A percentile compares a stretch with the other conserved stretches of the same genome.
Conservation (phyloP, 1,140 invertebrate species). For the Pogonus chalceus region DNA sequence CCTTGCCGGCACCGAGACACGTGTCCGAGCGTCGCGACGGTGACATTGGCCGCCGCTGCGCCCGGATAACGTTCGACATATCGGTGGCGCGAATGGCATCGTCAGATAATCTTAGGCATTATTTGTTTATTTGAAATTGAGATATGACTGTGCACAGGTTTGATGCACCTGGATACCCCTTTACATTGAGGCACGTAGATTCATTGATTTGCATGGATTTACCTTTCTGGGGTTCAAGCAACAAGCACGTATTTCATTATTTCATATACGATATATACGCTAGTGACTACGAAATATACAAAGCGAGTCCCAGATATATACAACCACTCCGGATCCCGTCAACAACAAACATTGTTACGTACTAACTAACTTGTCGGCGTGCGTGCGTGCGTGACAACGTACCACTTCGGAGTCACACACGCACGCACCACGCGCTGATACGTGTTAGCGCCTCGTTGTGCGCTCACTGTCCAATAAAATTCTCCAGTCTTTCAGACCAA, state of each 20-base stretch:
- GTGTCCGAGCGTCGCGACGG: too few relatives aligned
- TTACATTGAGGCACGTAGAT: constrained; percentile 19
- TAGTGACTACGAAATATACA: background rate
- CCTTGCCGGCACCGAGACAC: too few relatives aligned
- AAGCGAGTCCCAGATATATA: background rate
- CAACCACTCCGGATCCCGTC: background rate
- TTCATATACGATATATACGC: constrained; percentile 14
- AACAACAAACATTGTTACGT: background rate
- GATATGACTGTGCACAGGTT: constrained; percentile 22
- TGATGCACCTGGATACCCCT: constrained; percentile 22
- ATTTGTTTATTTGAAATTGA: constrained; percentile 13
- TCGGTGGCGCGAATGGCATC: constrained; percentile 10
- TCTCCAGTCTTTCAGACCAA: background rate
- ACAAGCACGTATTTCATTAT: constrained; percentile 19
- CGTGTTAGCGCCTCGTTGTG: background rate
- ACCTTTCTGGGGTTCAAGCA: constrained; percentile 20
- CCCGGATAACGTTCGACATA: constrained; percentile 12
- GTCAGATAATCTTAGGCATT: constrained; percentile 9
- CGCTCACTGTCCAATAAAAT: background rate
- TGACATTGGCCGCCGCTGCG: too few relatives aligned
- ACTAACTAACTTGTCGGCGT: too few relatives aligned
- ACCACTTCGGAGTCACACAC: too few relatives aligned
- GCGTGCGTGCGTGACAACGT: too few relatives aligned
- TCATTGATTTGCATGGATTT: constrained; percentile 23
- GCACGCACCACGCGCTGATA: background rate